Conservation (phyloP, 2,113 vertebrate species). For the Otis tarda region DNA sequence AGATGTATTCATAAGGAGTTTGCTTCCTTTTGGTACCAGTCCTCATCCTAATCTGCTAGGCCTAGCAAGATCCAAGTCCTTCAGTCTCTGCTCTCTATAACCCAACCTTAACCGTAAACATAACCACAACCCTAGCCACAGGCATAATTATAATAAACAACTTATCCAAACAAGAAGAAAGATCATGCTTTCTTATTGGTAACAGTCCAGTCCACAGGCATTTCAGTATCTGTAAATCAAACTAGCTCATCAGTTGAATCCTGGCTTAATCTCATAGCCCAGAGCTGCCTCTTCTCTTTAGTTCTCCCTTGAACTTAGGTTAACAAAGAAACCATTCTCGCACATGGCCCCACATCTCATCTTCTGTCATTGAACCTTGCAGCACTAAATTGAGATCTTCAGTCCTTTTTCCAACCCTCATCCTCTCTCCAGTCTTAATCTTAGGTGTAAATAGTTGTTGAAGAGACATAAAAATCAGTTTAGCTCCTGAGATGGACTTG, state of each 20-base stretch:
- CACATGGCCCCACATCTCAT: not conserved
- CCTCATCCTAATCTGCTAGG: not conserved
- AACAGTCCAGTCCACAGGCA: not conserved
- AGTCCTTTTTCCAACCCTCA: not conserved
- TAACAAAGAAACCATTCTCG: not conserved
- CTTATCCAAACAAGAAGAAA: conserved; percentile 3
- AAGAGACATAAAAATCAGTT: not conserved
- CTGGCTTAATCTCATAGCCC: not conserved
- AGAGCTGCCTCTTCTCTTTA: not conserved
- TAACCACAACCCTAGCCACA: not conserved
- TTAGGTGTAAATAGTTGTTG: not conserved
- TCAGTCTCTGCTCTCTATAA: not conserved
- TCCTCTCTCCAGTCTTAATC: not conserved
- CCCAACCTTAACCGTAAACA: not conserved
- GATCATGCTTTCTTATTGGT: not conserved
- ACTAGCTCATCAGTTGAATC: not conserved
- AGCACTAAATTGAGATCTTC: not conserved
- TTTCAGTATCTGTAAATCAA: conserved; percentile 2
- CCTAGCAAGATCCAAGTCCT: not conserved
- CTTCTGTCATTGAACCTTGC: not conserved
- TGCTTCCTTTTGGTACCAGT: not conserved
- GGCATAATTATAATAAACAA: not conserved
- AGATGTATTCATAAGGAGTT: not conserved
- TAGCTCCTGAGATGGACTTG: not conserved
- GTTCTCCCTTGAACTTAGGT: not conserved